A percentile compares a stretch with the other conserved stretches of the same genome.
phyloP scores from a whole-genome alignment of 1,140 invertebrate genomes.

The Probaryconus sp. region DNA sequence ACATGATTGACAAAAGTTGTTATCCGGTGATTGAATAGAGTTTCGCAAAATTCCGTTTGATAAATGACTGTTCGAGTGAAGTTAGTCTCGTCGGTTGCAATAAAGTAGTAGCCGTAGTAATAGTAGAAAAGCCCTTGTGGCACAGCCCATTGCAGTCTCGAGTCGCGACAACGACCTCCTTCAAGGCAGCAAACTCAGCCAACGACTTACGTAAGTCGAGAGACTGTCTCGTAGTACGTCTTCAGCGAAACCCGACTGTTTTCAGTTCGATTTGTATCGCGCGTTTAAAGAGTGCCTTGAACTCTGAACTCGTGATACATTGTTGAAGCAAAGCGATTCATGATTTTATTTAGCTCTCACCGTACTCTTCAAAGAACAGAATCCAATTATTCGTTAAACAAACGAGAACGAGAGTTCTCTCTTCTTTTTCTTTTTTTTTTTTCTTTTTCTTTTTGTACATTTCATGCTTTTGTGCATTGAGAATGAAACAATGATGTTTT shows the following conservation, averaged over 20 bases:
- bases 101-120: too few species aligned
- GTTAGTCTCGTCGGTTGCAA: too few species aligned
- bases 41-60: too few species aligned
- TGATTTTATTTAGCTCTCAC: background rate
- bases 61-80: too few species aligned
- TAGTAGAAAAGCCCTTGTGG: constrained; percentile 7
- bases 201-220: constrained; percentile 31
- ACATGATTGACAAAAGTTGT: too few species aligned
- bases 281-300: constrained; percentile 16
- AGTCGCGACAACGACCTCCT: constrained; percentile 34
- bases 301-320: constrained; percentile 13
- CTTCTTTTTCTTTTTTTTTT: too few species aligned
- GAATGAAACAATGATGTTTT: too few species aligned
- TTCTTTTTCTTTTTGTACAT: too few species aligned
- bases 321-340: background rate
- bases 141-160: constrained; percentile 23
- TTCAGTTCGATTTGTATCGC: constrained; percentile 22
- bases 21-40: too few species aligned
- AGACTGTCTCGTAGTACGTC: constrained; percentile 23
- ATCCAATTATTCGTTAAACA: background rate
- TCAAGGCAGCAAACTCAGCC: constrained; percentile 33
- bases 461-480: too few species aligned
- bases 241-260: constrained; percentile 22
- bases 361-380: too few species aligned
- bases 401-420: too few species aligned